phyloP scores from a whole-genome alignment of 2,888 invertebrate species.

The Lasioglossum leucozonium region DNA sequence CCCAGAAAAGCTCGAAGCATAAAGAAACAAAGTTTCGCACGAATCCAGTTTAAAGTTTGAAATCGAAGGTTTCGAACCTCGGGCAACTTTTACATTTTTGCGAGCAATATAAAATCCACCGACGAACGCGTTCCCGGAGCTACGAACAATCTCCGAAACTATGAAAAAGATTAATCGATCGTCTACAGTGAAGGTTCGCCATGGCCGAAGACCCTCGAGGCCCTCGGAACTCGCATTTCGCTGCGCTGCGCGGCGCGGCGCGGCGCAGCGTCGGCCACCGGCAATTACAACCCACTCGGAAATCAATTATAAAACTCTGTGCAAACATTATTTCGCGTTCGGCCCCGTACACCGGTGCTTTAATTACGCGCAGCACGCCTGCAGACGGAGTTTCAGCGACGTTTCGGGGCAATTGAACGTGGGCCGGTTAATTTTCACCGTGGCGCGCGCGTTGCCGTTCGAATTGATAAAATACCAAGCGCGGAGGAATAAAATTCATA shows the following conservation, averaged over 20 bases:
- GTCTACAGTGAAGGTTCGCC: background rate
- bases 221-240: background rate
- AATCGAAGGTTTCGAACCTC: background rate
- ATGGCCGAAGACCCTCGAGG: background rate
- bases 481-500: constrained; percentile 1
- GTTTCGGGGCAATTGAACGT: background rate
- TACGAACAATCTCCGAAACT: background rate
- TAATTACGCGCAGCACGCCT: background rate
- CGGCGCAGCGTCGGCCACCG: background rate
- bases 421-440: background rate
- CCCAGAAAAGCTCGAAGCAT: background rate
- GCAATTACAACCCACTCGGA: background rate
- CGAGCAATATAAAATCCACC: background rate
- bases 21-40: background rate
- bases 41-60: background rate
- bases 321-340: constrained; percentile 12
- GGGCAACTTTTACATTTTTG: background rate
- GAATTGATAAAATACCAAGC: background rate
- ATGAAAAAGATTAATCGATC: background rate
- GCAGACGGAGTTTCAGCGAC: background rate
- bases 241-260: too few species aligned
- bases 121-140: background rate
- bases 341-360: background rate
- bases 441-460: background rate
- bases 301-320: background rate